Percentiles rank a stretch among this genome's conserved stretches.
Conservation (phyloP, 2,113 vertebrate species). For the Gorilla gorilla region DNA sequence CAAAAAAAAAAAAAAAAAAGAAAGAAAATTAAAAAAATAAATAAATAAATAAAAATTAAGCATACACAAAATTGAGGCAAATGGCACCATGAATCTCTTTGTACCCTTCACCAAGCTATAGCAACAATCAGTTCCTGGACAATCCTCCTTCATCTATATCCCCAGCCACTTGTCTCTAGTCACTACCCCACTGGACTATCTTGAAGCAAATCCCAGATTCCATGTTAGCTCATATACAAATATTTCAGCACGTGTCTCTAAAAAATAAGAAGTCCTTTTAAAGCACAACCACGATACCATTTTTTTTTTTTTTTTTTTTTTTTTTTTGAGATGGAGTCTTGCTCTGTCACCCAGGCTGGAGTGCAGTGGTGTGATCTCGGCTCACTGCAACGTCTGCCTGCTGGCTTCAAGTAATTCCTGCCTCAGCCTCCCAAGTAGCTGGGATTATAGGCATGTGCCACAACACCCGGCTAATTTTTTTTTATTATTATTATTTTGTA, state of each 20-base stretch:
- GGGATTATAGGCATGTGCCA: no score
- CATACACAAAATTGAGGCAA: neutral
- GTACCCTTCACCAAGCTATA: neutral
- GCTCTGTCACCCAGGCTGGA: no score
- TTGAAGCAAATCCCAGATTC: neutral
- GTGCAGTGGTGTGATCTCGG: no score
- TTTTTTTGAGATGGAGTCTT: no score
- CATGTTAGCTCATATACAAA: neutral
- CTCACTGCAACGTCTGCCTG: no score
- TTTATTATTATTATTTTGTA: no score
- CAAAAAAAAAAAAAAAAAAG: neutral
- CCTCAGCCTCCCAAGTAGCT: no score
- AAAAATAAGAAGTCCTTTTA: neutral
- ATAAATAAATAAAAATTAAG: neutral
- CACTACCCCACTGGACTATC: no score
- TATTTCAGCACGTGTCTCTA: neutral
- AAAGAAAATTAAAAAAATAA: neutral
- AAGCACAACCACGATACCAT: neutral
- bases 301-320: no score
- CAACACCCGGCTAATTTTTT: no score
- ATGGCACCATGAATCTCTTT: neutral
- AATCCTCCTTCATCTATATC: neutral
- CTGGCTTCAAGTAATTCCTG: no score
- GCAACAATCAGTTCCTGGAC: fast-evolving
- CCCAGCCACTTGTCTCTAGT: neutral